Evolutionary conservation across 2,888 invertebrate species (phyloP).

Genomic region (Drosophila gaucha): DNA sequence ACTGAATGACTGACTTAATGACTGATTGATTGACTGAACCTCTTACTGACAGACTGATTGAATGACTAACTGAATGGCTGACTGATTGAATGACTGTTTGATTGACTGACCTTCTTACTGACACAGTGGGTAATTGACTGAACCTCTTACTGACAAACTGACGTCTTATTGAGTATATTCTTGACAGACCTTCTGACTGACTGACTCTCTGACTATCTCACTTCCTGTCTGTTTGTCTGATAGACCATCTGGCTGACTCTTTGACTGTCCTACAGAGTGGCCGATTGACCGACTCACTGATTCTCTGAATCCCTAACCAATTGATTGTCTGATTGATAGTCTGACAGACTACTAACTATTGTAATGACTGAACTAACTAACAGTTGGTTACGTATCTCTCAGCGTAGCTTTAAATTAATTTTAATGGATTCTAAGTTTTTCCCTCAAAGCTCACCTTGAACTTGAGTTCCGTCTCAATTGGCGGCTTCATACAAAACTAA

Average conservation of each 20-base stretch:
- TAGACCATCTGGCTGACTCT: neutral
- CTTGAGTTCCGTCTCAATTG: conserved; percentile 58
- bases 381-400: conserved; percentile 18
- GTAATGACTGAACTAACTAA: neutral
- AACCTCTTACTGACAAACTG: too few relatives aligned
- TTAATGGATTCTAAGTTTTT: conserved; percentile 28
- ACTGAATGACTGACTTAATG: too few relatives aligned
- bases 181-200: too few relatives aligned
- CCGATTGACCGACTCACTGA: neutral
- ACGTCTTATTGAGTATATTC: too few relatives aligned
- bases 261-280: neutral
- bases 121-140: too few relatives aligned
- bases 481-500: conserved; percentile 13
- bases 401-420: conserved; percentile 42
- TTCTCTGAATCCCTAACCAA: too few relatives aligned
- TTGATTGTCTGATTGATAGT: neutral
- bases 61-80: too few relatives aligned
- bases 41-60: too few relatives aligned
- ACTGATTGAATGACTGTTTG: too few relatives aligned
- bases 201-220: neutral
- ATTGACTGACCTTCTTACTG: too few relatives aligned
- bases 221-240: too few relatives aligned
- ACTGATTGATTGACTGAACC: too few relatives aligned
- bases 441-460: conserved; percentile 64
- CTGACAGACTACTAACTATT: neutral